These are phyloP conservation scores for Gnatocerus cornutus DNA, from an alignment of 2,888 invertebrate species.

Conservation along the genomic window DNA sequence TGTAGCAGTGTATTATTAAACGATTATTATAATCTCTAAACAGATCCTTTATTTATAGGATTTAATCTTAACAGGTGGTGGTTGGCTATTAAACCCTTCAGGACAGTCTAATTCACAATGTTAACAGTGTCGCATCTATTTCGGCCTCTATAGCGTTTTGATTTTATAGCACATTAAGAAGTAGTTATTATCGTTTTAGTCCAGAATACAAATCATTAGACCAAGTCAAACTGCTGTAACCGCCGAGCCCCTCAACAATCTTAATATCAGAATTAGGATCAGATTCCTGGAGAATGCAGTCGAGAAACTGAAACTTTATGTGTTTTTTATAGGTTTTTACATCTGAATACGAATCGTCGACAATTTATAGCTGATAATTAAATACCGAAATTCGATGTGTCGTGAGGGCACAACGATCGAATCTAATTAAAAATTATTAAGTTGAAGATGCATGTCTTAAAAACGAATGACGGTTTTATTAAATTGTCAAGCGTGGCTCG, in stretches of 20 bases:
- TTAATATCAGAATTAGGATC: constrained; percentile 35
- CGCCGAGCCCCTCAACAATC: constrained; percentile 11
- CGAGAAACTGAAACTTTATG: constrained; percentile 31
- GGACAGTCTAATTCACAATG: neutral
- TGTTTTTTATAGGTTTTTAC: constrained; percentile 29
- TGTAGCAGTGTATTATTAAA: too few relatives aligned
- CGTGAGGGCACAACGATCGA: constrained; percentile 6
- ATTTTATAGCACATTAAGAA: constrained; percentile 23
- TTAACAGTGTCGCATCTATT: neutral
- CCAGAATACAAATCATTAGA: constrained; percentile 32
- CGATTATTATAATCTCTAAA: too few relatives aligned
- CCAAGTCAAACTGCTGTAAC: constrained; percentile 15
- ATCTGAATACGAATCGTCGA: constrained; percentile 10
- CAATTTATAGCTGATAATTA: constrained; percentile 25
- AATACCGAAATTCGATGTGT: constrained; percentile 18
- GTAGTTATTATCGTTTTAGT: constrained; percentile 29
- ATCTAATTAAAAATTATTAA: constrained; percentile 33
- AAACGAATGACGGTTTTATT: constrained; percentile 52
- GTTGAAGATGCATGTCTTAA: constrained; percentile 4
- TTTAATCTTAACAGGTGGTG: too few relatives aligned
- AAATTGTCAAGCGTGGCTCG: constrained; percentile 61
- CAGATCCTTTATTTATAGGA: too few relatives aligned
- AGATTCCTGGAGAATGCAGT: constrained; percentile 29
- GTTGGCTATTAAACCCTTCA: too few relatives aligned
- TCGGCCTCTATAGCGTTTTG: neutral